Base-by-base conservation (phyloP, 2,888 invertebrate species). In the Athetis lepigone region DNA sequence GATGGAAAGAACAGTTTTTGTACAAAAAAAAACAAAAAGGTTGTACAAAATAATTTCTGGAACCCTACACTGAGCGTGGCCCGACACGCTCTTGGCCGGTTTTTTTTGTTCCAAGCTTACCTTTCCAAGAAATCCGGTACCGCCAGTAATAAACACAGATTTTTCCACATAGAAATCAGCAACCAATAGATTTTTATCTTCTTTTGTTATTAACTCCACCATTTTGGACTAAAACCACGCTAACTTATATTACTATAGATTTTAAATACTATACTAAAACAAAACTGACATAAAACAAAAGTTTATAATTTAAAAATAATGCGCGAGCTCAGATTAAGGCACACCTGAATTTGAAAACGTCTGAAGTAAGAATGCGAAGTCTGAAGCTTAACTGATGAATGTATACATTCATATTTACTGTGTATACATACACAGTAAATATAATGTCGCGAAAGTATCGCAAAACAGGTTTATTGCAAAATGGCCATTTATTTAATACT, bases 51-150 rank as follows among this genome's bases (percentile, higher is more conserved):
- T n/a, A n/a, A n/a, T n/a, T n/a, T n/a, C n/a, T n/a, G n/a, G n/a
- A n/a, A n/a, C n/a, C n/a, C n/a, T n/a, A n/a, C n/a, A n/a, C n/a
- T n/a, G n/a, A n/a, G n/a, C n/a, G n/a, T n/a, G n/a, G n/a, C n/a
- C n/a, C n/a, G n/a, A n/a, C n/a, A n/a, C n/a, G n/a, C n/a, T n/a
- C n/a, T n/a, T n/a, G n/a, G n/a, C n/a, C n/a, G n/a, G n/a, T n/a
- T n/a, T n/a, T n/a, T n/a, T n/a, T n/a, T n/a, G n/a, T n/a, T n/a
- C n/a, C n/a, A n/a, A n/a, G n/a, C 33, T 19, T 69, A 97, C 97
- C 95, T 98, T 97, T 57, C 97, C 97, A 91, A 98, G 95, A 85
- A 97, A 97, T 43, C 97, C 97, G 2, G 97, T 97, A n/a, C 96
- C 97, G 40, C 97, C 97, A 3, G 97, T 97, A 64, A 97, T 95